Percentiles rank a stretch among this genome's conserved stretches.
Evolutionary conservation across 2,888 invertebrate genomes (phyloP).

Genomic region (Agapostemon virescens): DNA sequence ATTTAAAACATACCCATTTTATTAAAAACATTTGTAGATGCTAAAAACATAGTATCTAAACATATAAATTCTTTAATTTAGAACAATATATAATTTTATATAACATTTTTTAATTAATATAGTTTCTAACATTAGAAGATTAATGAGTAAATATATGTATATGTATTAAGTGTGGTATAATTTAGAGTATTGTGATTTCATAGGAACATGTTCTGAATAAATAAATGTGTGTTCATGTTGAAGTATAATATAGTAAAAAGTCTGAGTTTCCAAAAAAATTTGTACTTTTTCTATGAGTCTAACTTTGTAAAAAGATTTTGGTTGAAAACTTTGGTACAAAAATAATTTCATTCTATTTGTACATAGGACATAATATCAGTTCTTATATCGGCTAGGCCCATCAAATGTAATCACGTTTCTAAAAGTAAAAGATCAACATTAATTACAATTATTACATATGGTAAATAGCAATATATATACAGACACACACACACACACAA

Average conservation of each 20-base stretch:
- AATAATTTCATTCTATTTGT: slow-evolving; percentile 14
- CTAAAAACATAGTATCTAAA: slow-evolving; percentile 28
- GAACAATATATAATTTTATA: background rate
- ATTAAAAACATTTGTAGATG: slow-evolving; percentile 32
- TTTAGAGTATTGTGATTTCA: background rate
- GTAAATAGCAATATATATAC: background rate
- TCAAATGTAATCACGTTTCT: slow-evolving; percentile 36
- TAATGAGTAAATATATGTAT: slow-evolving; percentile 1
- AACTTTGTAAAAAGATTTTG: background rate
- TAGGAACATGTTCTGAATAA: slow-evolving; percentile 8
- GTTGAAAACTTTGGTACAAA: slow-evolving; percentile 40
- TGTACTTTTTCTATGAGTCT: slow-evolving; percentile 9
- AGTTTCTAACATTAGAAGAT: background rate
- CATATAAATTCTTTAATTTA: slow-evolving; percentile 18
- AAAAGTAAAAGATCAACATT: slow-evolving; percentile 32
- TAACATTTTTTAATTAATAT: background rate
- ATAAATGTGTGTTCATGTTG: background rate
- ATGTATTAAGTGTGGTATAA: background rate
- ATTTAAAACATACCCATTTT: slow-evolving; percentile 28
- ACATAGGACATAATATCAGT: slow-evolving; percentile 20
- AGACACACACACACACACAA: too few relatives aligned
- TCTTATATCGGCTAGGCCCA: background rate
- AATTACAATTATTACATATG: background rate
- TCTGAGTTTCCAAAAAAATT: slow-evolving; percentile 9
- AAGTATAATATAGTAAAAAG: slow-evolving; percentile 11